phyloP scores from a whole-genome alignment of 1,140 invertebrate species.

The Sminthurides bifidus region DNA sequence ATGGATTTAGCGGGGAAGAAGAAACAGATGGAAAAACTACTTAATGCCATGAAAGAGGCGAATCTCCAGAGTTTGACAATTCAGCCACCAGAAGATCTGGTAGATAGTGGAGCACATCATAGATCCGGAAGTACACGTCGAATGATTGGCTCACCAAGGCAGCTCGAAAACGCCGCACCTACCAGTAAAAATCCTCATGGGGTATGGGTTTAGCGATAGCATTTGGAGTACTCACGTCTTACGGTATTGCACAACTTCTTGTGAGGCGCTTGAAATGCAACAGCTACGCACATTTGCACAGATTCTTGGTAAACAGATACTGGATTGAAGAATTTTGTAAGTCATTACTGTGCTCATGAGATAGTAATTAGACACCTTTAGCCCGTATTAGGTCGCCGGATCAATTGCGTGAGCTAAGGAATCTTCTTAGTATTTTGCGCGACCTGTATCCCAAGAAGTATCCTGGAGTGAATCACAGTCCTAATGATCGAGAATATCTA shows the following conservation, averaged over 20 bases:
- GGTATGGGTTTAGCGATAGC: constrained; percentile 70
- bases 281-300: background rate
- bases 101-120: constrained; percentile 49
- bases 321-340: too few relatives aligned
- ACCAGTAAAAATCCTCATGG: constrained; percentile 91
- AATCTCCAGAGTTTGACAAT: constrained; percentile 78
- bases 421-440: too few relatives aligned
- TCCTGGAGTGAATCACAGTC: too few relatives aligned
- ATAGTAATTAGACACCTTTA: too few relatives aligned
- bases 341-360: too few relatives aligned
- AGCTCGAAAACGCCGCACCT: constrained; percentile 81
- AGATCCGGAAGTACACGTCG: constrained; percentile 68
- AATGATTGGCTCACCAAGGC: constrained; percentile 78
- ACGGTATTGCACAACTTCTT: background rate
- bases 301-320: too few relatives aligned
- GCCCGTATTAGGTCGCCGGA: too few relatives aligned
- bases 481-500: too few relatives aligned
- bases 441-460: too few relatives aligned
- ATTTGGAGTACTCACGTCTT: background rate
- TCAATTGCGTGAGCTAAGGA: too few relatives aligned
- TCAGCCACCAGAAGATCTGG: constrained; percentile 51
- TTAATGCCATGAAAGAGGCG: constrained; percentile 80
- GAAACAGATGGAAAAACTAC: constrained; percentile 66
- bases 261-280: background rate
- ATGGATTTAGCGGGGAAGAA: constrained; percentile 44